Conservation (phyloP, 1,140 invertebrate genomes). For the Patella vulgata region DNA sequence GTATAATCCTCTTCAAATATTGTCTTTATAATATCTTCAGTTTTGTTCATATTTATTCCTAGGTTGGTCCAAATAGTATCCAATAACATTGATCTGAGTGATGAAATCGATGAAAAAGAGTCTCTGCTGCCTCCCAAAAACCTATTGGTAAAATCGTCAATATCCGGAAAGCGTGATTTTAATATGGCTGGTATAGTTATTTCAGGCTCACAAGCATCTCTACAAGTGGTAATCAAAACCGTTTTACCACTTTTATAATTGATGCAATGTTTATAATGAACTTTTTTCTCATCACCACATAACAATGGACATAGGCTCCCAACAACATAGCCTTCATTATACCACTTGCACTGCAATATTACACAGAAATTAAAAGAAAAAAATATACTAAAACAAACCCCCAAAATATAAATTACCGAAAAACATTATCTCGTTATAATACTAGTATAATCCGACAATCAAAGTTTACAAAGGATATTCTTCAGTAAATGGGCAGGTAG, state of each 20-base stretch:
- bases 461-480: too few species aligned
- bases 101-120: too few species aligned
- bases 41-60: conserved; percentile 8
- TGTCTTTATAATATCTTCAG: conserved; percentile 12
- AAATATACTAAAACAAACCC: too few species aligned
- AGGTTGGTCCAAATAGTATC: neutral
- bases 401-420: too few species aligned
- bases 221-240: conserved; percentile 44
- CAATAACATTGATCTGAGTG: too few species aligned
- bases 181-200: conserved; percentile 29
- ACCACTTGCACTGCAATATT: conserved; percentile 52
- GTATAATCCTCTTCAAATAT: conserved; percentile 42
- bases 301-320: conserved; percentile 51
- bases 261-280: conserved; percentile 43
- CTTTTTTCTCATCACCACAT: conserved; percentile 31
- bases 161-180: conserved; percentile 25
- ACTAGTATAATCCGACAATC: too few species aligned
- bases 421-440: too few species aligned
- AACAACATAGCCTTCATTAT: conserved; percentile 34
- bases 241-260: conserved; percentile 54
- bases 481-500: too few species aligned
- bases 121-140: too few species aligned
- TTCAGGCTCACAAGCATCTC: conserved; percentile 22
- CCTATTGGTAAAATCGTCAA: conserved; percentile 14
- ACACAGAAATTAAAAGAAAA: too few species aligned